Percentiles rank a stretch among this genome's conserved stretches.
These are phyloP conservation scores for Clivina fossor DNA, from an alignment of 2,888 invertebrate species.

Conservation along the genomic window DNA sequence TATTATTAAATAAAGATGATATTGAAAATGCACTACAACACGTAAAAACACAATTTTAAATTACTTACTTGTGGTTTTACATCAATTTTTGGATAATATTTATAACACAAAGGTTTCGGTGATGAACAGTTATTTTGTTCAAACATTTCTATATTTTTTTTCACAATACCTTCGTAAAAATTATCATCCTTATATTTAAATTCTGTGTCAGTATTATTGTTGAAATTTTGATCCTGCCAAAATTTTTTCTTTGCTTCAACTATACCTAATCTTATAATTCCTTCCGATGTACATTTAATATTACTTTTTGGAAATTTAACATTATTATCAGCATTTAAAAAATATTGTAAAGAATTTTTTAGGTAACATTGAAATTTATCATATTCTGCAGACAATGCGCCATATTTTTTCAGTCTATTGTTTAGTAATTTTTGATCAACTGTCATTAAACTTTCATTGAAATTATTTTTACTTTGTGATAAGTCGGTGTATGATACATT, in stretches of 20 bases:
- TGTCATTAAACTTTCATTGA: constrained; percentile 22
- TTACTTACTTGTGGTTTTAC: background rate
- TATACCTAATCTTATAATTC: constrained; percentile 2
- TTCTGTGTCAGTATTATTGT: constrained; percentile 1
- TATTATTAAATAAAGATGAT: too few relatives aligned
- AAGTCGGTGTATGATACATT: too few relatives aligned
- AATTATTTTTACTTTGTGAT: constrained; percentile 35
- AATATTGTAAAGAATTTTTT: constrained; percentile 17
- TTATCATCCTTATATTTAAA: background rate
- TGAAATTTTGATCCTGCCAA: constrained; percentile 1
- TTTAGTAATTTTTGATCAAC: constrained; percentile 30
- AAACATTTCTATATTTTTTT: constrained; percentile 33
- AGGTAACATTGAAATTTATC: constrained; percentile 24
- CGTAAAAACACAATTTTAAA: too few relatives aligned
- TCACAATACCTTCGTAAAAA: constrained; percentile 32
- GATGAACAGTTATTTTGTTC: constrained; percentile 7
- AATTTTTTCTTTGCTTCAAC: constrained; percentile 19
- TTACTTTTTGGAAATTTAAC: constrained; percentile 31
- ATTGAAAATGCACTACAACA: too few relatives aligned
- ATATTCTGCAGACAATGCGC: constrained; percentile 29
- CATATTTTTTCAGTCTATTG: constrained; percentile 35
- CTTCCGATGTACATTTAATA: constrained; percentile 12
- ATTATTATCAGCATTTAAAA: constrained; percentile 33
- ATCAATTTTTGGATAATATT: background rate
- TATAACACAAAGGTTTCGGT: background rate